Base-by-base conservation (phyloP, 2,888 invertebrate genomes). In the Cataglyphis rosenhaueri region DNA sequence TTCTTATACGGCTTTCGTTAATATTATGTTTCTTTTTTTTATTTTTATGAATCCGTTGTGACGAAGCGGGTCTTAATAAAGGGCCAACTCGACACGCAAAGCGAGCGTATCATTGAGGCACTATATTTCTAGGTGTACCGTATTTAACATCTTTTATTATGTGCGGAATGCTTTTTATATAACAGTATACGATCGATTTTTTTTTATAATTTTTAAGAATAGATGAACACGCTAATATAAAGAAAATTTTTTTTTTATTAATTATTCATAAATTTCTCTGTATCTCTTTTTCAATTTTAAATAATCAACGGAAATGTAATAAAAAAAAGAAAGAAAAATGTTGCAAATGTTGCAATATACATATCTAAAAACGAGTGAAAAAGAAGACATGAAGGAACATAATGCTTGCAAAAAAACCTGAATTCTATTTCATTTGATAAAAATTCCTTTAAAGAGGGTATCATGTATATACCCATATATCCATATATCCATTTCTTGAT, bases 31-130 rank as follows among this genome's bases (percentile, higher is more conserved):
- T 55, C 3, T 6, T 66, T 18, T 25, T 75, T 64, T 21, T 15
- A 55, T 68, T 76, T 68, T 76, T 38, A 66, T 66, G 55, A 76
- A 76, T 76, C 25, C 38, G 38, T 66, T 25, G 21, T 35, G 74
- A 57, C 48, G 18, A 52, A 18, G 35, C 35, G 41, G 32, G 8
- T 66, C 48, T 41, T 55, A 29, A 76, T 68, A 76, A 76, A 75
- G 52, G 38, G 9, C 38, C n/a, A 9, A 32, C 15, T 44, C 18
- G 25, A 8, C 75, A 65, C 75, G 75, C 75, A 48, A 52, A 52
- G 41, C 25, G 10, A 32, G 10, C 52, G 38, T 71, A 38, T 18
- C 38, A 18, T 55, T 29, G 44, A 44, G 35, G 25, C 4, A 4
- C 2, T 12, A 29, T 57, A 68, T 76, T 76, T 65, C 55, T 41